Percentiles rank a stretch among this genome's conserved stretches.
These are phyloP conservation scores for Salvelinus namaycush DNA, from an alignment of 2,113 vertebrate species.

Conservation along the genomic window DNA sequence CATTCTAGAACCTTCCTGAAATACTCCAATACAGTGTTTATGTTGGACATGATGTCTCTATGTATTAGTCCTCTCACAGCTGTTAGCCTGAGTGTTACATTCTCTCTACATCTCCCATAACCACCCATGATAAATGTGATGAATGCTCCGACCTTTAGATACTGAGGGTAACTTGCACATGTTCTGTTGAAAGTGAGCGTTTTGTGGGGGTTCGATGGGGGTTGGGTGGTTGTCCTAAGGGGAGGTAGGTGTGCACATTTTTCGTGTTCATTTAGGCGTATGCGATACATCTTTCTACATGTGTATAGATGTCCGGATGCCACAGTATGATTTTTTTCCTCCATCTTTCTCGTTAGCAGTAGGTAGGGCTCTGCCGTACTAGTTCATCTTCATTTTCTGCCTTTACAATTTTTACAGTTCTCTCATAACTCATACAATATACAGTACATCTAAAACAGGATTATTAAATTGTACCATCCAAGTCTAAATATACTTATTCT, in stretches of 20 bases:
- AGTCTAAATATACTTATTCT: constrained; percentile 45
- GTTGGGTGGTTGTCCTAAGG: not conserved
- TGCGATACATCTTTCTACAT: constrained; percentile 42
- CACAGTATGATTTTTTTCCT: constrained; percentile 16
- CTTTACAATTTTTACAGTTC: constrained; percentile 21
- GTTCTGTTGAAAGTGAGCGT: not conserved
- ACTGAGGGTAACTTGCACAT: not conserved
- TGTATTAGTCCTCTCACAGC: not conserved
- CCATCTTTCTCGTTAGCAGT: constrained; percentile 16
- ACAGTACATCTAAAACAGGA: constrained; percentile 37
- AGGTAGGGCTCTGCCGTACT: constrained; percentile 15
- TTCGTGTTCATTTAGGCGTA: constrained; percentile 17
- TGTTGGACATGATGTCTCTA: not conserved
- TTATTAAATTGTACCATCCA: constrained; percentile 40
- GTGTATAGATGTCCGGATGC: not conserved
- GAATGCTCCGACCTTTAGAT: not conserved
- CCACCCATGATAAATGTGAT: not conserved
- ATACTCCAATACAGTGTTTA: not conserved
- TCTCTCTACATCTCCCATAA: not conserved
- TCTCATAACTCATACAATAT: constrained; percentile 32
- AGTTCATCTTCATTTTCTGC: constrained; percentile 51
- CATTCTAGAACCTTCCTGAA: not conserved
- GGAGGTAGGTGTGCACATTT: constrained; percentile 16
- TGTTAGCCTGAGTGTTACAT: not conserved
- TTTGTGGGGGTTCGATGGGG: not conserved